Evolutionary conservation across 1,140 invertebrate species (phyloP), one percentile per base, ranked within the genome.

Genomic region (Bombus superbus): DNA sequence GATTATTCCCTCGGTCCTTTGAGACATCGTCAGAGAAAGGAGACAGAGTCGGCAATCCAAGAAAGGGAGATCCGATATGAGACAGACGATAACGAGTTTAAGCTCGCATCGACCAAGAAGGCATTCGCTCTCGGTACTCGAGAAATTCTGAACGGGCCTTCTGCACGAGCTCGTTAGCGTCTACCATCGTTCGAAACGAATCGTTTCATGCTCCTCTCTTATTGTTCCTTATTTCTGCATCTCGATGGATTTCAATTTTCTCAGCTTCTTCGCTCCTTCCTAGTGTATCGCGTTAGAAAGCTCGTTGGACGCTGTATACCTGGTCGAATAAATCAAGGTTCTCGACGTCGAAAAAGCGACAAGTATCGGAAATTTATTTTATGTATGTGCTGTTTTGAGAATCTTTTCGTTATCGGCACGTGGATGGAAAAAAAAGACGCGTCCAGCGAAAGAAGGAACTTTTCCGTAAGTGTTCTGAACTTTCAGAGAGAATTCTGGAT

Each of bases 21-120:
- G 59, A 32, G 59, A 53, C 13, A 15, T 42, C 13, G 76, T 68
- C 62, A 35, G 38, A 6, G 38, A 32, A 38, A 59, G 13, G 42
- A 40, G 40, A 18, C 40, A 28, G 66, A 68, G n/a, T 18, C 38
- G 71, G 71, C 59, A 82, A 82, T 82, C 69, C 53, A 40, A 82
- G 72, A 83, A 62, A 76, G 69, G 81, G 81, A 83, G 72, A 83
- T 64, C 53, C 81, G 81, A 83, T 83, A 83, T 47, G 72, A 83
- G 72, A 83, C 72, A 75, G 81, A 76, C 42, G 81, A 53, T 76
- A 83, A 83, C 72, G 81, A 83, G 81, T 83, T 83, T 83, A 76
- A 75, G 42, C 47, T 76, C 57, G 25, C 42, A 47, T 76, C 35
- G 72, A 66, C 40, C 32, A 83, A 66, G 71, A 82, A 82, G 80